These are phyloP conservation scores for Eulemur mongoz DNA, from an alignment of 2,797 vertebrate genomes.

Conservation along the genomic window DNA sequence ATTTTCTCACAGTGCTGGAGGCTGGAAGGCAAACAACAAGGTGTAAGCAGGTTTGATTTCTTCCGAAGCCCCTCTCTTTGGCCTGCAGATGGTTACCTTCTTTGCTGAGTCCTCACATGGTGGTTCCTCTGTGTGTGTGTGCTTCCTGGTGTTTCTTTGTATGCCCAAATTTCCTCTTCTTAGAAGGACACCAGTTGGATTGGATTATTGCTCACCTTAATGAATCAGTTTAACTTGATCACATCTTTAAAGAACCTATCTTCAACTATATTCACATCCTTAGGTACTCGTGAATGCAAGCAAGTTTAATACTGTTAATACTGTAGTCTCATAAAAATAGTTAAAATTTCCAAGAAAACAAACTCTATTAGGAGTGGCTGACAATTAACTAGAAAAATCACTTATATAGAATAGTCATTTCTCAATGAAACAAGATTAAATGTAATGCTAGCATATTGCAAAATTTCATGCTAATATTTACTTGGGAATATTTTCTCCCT, in stretches of 20 bases:
- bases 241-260: not conserved
- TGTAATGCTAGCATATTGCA: constrained; percentile 51
- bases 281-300: not conserved
- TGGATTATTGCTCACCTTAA: not conserved
- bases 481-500: constrained; percentile 51
- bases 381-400: constrained; percentile 55
- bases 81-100: not conserved
- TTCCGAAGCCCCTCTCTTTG: not conserved
- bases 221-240: not conserved
- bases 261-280: not conserved
- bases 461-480: constrained; percentile 50
- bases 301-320: not conserved
- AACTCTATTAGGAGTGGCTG: constrained; percentile 20
- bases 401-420: not conserved
- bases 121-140: not conserved
- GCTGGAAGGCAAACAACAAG: not conserved
- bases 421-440: constrained; percentile 35
- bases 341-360: constrained; percentile 61
- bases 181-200: not conserved
- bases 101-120: not conserved
- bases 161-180: not conserved
- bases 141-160: not conserved
- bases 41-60: not conserved
- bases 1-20: not conserved
- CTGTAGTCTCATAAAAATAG: not conserved